These are phyloP conservation scores for Propithecus deckenii DNA, from an alignment of 2,797 vertebrate species.

Conservation along the genomic window DNA sequence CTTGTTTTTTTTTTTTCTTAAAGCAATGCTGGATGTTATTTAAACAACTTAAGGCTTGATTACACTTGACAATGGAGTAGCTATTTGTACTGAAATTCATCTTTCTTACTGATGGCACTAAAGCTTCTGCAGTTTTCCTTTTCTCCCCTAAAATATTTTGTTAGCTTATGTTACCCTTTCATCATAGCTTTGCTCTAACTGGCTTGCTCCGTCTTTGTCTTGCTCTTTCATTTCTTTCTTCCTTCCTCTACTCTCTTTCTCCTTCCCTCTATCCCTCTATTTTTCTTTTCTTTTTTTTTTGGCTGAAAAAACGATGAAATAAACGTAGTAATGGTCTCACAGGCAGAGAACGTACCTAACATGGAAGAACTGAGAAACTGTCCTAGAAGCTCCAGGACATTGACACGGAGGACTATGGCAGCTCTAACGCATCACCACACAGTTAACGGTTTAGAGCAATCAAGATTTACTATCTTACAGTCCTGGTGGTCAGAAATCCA, in stretches of 20 bases:
- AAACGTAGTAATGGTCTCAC: background rate
- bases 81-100: background rate
- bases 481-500: background rate
- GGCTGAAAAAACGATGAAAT: background rate
- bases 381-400: background rate
- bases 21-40: background rate
- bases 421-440: background rate
- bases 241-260: too few species aligned
- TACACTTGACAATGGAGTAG: background rate
- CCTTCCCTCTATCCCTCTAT: background rate
- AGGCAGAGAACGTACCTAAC: background rate
- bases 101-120: background rate
- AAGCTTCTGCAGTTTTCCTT: background rate
- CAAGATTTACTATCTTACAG: background rate
- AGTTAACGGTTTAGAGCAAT: background rate
- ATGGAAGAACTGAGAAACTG: background rate
- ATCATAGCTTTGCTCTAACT: background rate
- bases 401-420: background rate
- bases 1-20: background rate
- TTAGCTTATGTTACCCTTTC: background rate
- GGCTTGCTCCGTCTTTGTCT: background rate
- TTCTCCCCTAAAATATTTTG: background rate
- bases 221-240: background rate
- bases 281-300: background rate
- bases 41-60: background rate